A percentile compares a stretch with the other conserved stretches of the same genome.
phyloP scores from a whole-genome alignment of 1,140 invertebrate species.

The Planococcus citri region DNA sequence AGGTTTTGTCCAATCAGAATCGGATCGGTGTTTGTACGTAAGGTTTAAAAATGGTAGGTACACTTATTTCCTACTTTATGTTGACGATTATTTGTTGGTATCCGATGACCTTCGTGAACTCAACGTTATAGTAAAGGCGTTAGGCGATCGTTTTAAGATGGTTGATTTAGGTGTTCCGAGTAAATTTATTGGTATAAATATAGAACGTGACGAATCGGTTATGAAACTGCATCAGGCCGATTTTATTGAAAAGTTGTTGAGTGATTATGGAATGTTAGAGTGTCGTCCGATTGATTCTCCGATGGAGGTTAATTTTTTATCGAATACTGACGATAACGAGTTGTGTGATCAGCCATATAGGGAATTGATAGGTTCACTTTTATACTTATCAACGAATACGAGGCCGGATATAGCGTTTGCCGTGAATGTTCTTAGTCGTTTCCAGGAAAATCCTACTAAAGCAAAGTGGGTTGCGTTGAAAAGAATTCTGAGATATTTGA shows the following conservation, averaged over 20 bases:
- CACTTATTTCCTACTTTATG: neutral
- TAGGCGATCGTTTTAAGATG: neutral
- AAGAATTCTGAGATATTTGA: constrained; percentile 12
- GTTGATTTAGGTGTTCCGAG: neutral
- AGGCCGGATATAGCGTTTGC: constrained; percentile 14
- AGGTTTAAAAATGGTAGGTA: neutral
- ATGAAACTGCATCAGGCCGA: neutral
- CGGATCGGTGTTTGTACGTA: neutral
- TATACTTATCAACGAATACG: neutral
- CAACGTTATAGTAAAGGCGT: neutral
- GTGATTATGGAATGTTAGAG: neutral
- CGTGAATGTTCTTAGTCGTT: constrained; percentile 9
- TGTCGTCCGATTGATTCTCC: neutral
- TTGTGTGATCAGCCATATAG: neutral
- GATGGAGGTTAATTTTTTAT: neutral
- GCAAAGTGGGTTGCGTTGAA: constrained; percentile 7
- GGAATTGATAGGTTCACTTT: constrained; percentile 1
- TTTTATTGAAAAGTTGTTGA: neutral
- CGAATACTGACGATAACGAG: neutral
- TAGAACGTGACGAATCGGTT: neutral
- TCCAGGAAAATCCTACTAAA: neutral
- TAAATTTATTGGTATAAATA: neutral
- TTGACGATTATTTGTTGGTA: neutral
- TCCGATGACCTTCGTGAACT: neutral
- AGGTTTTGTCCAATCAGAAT: neutral